A percentile compares a stretch with the other conserved stretches of the same genome.
These are phyloP conservation scores for Cyclophora punctaria DNA, from an alignment of 2,888 invertebrate species.

Conservation along the genomic window DNA sequence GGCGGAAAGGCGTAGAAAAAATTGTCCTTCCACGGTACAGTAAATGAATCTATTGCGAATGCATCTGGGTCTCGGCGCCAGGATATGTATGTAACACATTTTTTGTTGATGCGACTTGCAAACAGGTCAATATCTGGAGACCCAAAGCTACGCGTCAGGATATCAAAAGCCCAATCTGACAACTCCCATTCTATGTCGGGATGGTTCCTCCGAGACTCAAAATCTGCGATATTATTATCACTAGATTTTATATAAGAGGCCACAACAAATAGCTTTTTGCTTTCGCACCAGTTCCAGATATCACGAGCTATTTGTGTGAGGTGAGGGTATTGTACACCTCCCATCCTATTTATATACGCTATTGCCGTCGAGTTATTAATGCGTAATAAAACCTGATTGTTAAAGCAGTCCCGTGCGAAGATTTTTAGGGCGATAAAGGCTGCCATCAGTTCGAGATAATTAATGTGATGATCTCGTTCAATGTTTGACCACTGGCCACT, in stretches of 20 bases:
- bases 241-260: constrained; percentile 15
- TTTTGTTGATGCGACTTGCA: constrained; percentile 8
- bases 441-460: constrained; percentile 3
- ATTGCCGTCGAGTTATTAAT: constrained; percentile 1
- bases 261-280: constrained; percentile 6
- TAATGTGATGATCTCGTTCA: neutral
- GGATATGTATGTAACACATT: constrained; percentile 10
- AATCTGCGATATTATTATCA: constrained; percentile 14
- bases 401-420: neutral
- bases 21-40: constrained; percentile 4
- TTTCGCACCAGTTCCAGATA: constrained; percentile 18
- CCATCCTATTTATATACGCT: constrained; percentile 1
- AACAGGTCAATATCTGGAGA: constrained; percentile 8
- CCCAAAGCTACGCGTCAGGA: constrained; percentile 1
- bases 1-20: constrained; percentile 13
- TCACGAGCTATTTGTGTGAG: neutral
- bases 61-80: constrained; percentile 10
- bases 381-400: neutral
- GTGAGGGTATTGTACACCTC: constrained; percentile 1
- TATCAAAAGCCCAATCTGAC: constrained; percentile 1
- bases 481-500: constrained; percentile 1
- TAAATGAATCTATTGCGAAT: constrained; percentile 5
- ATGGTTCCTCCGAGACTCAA: constrained; percentile 6
- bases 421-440: constrained; percentile 2
- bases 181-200: constrained; percentile 9